phyloP scores from a whole-genome alignment of 2,888 invertebrate species.

The Ochropacha duplaris region DNA sequence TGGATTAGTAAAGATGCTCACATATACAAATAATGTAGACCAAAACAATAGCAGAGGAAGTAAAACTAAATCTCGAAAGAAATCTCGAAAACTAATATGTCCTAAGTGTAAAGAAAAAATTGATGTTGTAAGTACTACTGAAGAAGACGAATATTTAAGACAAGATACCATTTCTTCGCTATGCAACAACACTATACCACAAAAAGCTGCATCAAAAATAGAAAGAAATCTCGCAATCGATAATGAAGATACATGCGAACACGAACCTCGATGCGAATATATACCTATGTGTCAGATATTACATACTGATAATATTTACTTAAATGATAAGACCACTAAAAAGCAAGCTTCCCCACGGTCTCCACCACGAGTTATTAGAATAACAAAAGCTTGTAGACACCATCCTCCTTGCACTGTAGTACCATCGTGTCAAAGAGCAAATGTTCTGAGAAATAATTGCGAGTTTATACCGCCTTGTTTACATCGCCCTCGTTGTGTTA shows the following conservation, averaged over 20 bases:
- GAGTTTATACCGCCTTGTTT: constrained; percentile 68
- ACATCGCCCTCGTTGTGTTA: constrained; percentile 70
- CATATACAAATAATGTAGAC: constrained; percentile 18
- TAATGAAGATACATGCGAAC: constrained; percentile 47
- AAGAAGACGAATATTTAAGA: constrained; percentile 51
- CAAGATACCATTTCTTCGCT: constrained; percentile 28
- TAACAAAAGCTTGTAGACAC: constrained; percentile 73
- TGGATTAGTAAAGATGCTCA: constrained; percentile 9
- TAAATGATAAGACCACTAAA: constrained; percentile 35
- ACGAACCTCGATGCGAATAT: constrained; percentile 64
- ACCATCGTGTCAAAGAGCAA: constrained; percentile 70
- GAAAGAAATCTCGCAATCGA: constrained; percentile 13
- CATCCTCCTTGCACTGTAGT: constrained; percentile 73
- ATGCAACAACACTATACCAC: constrained; percentile 30
- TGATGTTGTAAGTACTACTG: constrained; percentile 51
- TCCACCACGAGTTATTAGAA: constrained; percentile 55
- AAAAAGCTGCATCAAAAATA: constrained; percentile 17
- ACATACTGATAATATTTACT: constrained; percentile 40
- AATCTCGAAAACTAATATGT: constrained; percentile 50
- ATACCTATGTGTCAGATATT: constrained; percentile 67
- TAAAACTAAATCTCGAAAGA: constrained; percentile 37
- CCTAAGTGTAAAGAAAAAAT: constrained; percentile 67
- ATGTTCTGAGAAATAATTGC: constrained; percentile 65
- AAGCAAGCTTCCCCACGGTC: constrained; percentile 38
- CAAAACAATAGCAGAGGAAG: constrained; percentile 19